Percentiles rank a stretch among this genome's conserved stretches.
Conservation (phyloP, 1,140 invertebrate species). For the Calliphora vicina region DNA sequence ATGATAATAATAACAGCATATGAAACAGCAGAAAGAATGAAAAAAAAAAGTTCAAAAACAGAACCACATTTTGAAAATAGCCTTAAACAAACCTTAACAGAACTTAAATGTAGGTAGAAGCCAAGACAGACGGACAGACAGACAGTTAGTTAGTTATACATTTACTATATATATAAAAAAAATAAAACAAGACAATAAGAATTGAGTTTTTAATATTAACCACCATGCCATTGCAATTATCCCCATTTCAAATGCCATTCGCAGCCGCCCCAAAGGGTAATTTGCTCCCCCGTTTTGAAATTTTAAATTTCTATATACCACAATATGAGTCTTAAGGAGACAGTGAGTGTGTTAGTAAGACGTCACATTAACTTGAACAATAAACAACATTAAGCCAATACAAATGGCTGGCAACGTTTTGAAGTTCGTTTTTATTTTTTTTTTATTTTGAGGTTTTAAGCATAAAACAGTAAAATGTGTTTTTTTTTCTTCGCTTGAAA, state of each 20-base stretch:
- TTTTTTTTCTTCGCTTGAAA: background rate
- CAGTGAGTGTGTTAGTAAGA: background rate
- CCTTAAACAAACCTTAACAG: background rate
- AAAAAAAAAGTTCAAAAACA: background rate
- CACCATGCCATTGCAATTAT: conserved; percentile 39
- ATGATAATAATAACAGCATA: background rate
- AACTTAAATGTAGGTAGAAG: background rate
- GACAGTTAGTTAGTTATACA: background rate
- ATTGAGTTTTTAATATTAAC: conserved; percentile 12
- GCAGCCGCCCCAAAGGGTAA: conserved; percentile 38
- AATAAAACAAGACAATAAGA: background rate
- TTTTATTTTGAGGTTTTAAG: background rate
- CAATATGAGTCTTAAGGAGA: background rate
- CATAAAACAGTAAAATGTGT: background rate
- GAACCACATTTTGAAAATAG: background rate
- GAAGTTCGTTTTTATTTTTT: background rate
- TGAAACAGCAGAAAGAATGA: too few species aligned
- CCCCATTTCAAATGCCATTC: conserved; percentile 39
- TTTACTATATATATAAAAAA: too few species aligned
- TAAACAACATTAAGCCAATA: background rate
- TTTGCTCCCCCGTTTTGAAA: conserved; percentile 28
- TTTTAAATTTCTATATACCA: background rate
- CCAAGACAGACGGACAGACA: background rate
- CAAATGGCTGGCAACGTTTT: background rate
- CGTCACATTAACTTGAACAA: background rate